A percentile compares a stretch with the other conserved stretches of the same genome.
Conservation (phyloP, 2,113 vertebrate genomes). For the Phyllopteryx taeniolatus region DNA sequence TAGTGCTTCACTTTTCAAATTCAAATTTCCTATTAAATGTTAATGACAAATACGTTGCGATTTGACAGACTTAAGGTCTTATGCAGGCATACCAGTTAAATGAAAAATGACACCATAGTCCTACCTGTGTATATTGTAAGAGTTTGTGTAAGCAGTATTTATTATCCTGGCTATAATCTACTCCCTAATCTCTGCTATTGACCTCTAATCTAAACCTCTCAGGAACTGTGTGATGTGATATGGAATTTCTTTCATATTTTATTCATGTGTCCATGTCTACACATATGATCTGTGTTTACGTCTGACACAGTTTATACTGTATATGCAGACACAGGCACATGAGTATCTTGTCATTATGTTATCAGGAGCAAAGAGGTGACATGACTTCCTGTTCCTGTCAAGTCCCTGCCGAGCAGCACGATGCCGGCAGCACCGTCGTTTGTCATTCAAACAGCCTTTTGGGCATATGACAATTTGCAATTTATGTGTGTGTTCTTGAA, state of each 20-base stretch:
- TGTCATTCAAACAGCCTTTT: not conserved
- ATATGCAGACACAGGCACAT: not conserved
- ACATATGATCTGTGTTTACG: not conserved
- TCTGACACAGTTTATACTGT: not conserved
- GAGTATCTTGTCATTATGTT: not conserved
- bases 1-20: not conserved
- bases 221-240: not conserved
- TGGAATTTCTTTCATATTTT: not conserved
- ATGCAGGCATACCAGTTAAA: not conserved
- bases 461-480: not conserved
- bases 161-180: slow-evolving; percentile 18
- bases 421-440: not conserved
- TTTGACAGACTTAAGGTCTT: slow-evolving; percentile 10
- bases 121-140: not conserved
- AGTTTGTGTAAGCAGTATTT: not conserved
- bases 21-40: not conserved
- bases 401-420: not conserved
- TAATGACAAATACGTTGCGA: not conserved
- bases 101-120: not conserved
- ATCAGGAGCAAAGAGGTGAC: not conserved
- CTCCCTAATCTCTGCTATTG: slow-evolving; percentile 34
- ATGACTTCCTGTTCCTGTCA: not conserved
- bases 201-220: not conserved
- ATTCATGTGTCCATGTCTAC: not conserved
- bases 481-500: not conserved